phyloP scores from a whole-genome alignment of 1,140 invertebrate genomes.

The Drosophila teissieri region DNA sequence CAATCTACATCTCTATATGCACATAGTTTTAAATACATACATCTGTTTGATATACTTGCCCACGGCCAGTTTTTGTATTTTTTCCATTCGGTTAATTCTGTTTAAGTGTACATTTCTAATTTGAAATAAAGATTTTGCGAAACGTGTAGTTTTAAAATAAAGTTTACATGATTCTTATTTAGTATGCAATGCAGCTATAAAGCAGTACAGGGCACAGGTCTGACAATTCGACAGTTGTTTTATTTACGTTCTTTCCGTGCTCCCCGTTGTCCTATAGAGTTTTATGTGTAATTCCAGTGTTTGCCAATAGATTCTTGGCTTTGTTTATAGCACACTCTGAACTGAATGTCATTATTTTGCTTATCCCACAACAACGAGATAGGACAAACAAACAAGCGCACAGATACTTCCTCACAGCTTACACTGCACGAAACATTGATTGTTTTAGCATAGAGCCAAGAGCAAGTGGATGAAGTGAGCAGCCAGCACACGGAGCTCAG shows the following conservation, averaged over 20 bases:
- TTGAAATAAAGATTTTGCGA: constrained; percentile 31
- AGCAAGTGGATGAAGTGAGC: constrained; percentile 15
- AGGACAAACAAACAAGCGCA: constrained; percentile 27
- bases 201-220: not conserved
- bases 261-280: not conserved
- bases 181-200: not conserved
- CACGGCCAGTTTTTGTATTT: constrained; percentile 26
- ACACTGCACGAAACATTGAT: constrained; percentile 46
- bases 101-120: constrained; percentile 24
- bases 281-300: constrained; percentile 38
- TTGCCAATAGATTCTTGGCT: constrained; percentile 40
- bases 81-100: constrained; percentile 36
- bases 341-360: constrained; percentile 64
- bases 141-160: constrained; percentile 21
- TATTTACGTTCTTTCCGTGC: not conserved
- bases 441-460: constrained; percentile 19
- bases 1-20: constrained; percentile 26
- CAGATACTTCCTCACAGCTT: constrained; percentile 21
- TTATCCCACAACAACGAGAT: constrained; percentile 34
- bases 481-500: not conserved
- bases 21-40: constrained; percentile 19
- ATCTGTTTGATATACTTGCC: constrained; percentile 9
- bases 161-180: not conserved
- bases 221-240: constrained; percentile 8
- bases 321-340: constrained; percentile 57